Conservation (phyloP, 2,888 invertebrate species). For the Sinohyriopsis cumingii region DNA sequence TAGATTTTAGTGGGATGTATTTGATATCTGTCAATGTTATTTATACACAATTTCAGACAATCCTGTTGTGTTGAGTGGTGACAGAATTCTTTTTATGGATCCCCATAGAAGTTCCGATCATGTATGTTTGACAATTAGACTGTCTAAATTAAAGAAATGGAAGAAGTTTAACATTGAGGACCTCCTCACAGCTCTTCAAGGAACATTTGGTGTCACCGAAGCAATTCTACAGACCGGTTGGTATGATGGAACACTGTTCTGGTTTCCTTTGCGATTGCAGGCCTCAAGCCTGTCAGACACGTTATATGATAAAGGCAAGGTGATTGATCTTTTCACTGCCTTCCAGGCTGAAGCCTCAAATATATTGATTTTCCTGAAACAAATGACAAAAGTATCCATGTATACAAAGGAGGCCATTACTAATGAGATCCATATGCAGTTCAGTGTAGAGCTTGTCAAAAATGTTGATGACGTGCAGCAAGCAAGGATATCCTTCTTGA, state of each 20-base stretch:
- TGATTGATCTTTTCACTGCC: slow-evolving; percentile 47
- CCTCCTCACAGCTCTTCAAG: slow-evolving; percentile 41
- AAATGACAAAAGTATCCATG: slow-evolving; percentile 47
- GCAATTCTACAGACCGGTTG: slow-evolving; percentile 35
- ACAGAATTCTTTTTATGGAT: slow-evolving; percentile 56
- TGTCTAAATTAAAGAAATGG: slow-evolving; percentile 18
- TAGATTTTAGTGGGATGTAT: no score
- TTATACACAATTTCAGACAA: slow-evolving; percentile 47
- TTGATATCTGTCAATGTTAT: not conserved
- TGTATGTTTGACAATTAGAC: slow-evolving; percentile 30
- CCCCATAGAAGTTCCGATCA: slow-evolving; percentile 39
- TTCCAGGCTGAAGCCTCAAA: slow-evolving; percentile 55
- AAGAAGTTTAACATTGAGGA: slow-evolving; percentile 20
- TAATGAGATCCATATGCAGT: no score
- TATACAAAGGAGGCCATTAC: not conserved
- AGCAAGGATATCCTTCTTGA: no score
- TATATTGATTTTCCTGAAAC: slow-evolving; percentile 61
- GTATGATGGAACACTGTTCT: slow-evolving; percentile 60
- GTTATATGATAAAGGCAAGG: slow-evolving; percentile 45
- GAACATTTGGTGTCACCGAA: slow-evolving; percentile 46
- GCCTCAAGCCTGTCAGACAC: slow-evolving; percentile 54
- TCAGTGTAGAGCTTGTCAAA: no score
- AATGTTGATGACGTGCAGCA: no score
- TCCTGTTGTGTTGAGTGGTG: slow-evolving; percentile 60
- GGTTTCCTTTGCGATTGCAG: slow-evolving; percentile 58